Evolutionary conservation across 64 coral and sea anemone species (phyloP).

Genomic region (Astreopora myriophthalma): DNA sequence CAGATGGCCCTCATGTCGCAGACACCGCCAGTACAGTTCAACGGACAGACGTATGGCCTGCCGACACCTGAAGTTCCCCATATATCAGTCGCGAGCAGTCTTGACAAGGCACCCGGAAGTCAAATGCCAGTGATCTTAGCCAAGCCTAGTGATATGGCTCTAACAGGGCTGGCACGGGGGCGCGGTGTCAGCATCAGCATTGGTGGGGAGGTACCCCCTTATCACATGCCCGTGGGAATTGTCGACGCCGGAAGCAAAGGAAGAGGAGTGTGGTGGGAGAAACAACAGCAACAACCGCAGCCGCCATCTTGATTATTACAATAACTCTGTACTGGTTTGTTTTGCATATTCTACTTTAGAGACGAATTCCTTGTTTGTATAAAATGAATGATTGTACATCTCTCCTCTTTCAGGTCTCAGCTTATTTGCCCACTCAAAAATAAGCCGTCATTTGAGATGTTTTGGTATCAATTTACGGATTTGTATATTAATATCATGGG

Average conservation of each 20-base stretch:
- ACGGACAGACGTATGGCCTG: not conserved
- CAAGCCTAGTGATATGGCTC: slow-evolving; percentile 68
- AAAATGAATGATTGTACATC: not conserved
- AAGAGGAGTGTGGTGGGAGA: slow-evolving; percentile 88
- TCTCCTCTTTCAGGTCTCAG: not conserved
- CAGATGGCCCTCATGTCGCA: slow-evolving; percentile 14
- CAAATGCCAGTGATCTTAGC: slow-evolving; percentile 67
- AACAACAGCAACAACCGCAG: slow-evolving; percentile 68
- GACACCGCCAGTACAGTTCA: not conserved
- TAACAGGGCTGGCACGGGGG: slow-evolving; percentile 63
- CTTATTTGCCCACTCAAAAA: not conserved
- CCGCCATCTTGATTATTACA: slow-evolving; percentile 14
- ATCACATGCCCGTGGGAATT: slow-evolving; percentile 35
- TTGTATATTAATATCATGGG: not conserved
- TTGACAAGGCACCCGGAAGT: slow-evolving; percentile 9
- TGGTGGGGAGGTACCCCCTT: slow-evolving; percentile 28
- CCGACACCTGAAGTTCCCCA: slow-evolving; percentile 16
- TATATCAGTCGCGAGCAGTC: not conserved
- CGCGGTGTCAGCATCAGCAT: slow-evolving; percentile 56
- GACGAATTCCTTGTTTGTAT: not conserved
- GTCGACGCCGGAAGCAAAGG: slow-evolving; percentile 53
- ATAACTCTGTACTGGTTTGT: not conserved
- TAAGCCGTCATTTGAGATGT: not conserved
- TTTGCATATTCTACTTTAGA: not conserved
- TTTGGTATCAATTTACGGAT: not conserved